Percentiles rank a stretch among this genome's conserved stretches.
phyloP scores from a whole-genome alignment of 2,797 vertebrate species.

The Acanthurus lineatus region DNA sequence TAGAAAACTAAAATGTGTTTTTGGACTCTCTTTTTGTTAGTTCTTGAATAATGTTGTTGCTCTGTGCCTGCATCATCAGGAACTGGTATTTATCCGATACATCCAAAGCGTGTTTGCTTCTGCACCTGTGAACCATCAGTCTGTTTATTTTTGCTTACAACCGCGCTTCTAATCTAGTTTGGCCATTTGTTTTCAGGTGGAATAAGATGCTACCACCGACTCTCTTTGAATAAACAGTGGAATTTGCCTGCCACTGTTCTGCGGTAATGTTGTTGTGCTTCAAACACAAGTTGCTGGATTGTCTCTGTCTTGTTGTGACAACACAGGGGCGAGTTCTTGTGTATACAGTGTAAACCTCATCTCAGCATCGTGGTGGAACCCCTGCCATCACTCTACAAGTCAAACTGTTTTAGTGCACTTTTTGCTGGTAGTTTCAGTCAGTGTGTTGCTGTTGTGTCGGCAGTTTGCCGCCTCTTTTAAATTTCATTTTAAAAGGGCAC shows the following conservation, averaged over 20 bases:
- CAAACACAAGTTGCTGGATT: constrained; percentile 61
- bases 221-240: constrained; percentile 35
- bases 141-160: constrained; percentile 55
- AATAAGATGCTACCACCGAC: constrained; percentile 31
- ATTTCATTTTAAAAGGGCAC: background rate
- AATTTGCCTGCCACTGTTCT: constrained; percentile 58
- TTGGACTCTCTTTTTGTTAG: constrained; percentile 21
- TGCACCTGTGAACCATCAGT: constrained; percentile 51
- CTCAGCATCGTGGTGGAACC: constrained; percentile 10
- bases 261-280: constrained; percentile 60
- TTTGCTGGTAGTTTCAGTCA: too few relatives aligned
- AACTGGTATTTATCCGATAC: constrained; percentile 41
- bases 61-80: constrained; percentile 32
- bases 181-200: constrained; percentile 54
- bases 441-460: background rate
- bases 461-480: background rate
- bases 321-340: constrained; percentile 64
- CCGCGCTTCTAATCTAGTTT: constrained; percentile 40
- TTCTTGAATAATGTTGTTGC: constrained; percentile 28
- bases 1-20: constrained; percentile 10
- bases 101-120: constrained; percentile 41
- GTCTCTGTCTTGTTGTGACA: constrained; percentile 76
- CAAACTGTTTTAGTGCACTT: constrained; percentile 17
- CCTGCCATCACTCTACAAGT: background rate
- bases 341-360: constrained; percentile 77